Conservation (phyloP, 2,888 invertebrate species). For the Mesopsocus fuscifrons region DNA sequence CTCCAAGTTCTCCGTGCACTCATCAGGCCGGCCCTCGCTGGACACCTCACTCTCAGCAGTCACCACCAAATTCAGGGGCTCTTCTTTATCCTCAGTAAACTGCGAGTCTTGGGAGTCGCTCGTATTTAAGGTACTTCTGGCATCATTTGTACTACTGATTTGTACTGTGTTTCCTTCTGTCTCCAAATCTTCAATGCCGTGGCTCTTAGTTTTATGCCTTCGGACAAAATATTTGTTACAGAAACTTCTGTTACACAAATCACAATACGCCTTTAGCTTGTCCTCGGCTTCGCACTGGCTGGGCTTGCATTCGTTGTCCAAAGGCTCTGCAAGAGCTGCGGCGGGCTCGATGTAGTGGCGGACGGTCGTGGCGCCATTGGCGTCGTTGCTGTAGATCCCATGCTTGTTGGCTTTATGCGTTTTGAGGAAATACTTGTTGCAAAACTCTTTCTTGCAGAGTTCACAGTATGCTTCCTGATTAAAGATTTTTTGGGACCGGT, state of each 20-base stretch:
- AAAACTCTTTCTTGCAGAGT: conserved; percentile 95
- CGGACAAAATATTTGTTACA: conserved; percentile 84
- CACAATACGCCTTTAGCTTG: conserved; percentile 57
- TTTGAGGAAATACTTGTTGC: conserved; percentile 95
- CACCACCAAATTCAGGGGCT: conserved; percentile 60
- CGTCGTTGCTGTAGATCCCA: conserved; percentile 62
- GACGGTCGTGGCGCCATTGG: not conserved
- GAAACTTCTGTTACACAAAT: conserved; percentile 82
- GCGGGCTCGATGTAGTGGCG: not conserved
- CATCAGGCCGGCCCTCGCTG: conserved; percentile 6
- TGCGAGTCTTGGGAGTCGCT: conserved; percentile 18
- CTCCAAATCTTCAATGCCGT: conserved; percentile 40
- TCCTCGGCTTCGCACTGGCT: conserved; percentile 13
- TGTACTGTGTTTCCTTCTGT: not conserved
- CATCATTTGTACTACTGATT: conserved; percentile 11
- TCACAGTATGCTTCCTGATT: conserved; percentile 96
- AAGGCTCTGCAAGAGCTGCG: not conserved
- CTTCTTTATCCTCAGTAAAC: conserved; percentile 39
- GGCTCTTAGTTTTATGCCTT: conserved; percentile 84
- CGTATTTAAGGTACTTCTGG: conserved; percentile 20
- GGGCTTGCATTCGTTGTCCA: not conserved
- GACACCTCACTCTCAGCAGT: conserved; percentile 21
- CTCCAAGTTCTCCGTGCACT: conserved; percentile 55
- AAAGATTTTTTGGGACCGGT: conserved; percentile 57
- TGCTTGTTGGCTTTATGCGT: conserved; percentile 97